Conservation (phyloP, 92 coral and sea anemone genomes). For the Bergia puertoricense region DNA sequence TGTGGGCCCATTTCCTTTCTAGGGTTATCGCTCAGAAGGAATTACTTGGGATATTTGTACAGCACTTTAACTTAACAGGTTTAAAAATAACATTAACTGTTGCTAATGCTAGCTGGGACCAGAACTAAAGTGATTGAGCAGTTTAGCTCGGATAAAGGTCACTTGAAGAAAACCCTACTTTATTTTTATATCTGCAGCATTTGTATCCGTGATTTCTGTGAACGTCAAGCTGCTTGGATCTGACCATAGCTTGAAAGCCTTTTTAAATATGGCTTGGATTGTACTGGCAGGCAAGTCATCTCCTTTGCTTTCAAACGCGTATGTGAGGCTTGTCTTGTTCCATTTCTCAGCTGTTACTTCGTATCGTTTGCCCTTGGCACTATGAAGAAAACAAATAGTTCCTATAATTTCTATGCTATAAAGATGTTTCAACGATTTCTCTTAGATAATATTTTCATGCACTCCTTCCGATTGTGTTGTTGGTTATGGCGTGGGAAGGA, state of each 20-base stretch:
- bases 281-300: conserved; percentile 50
- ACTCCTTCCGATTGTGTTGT: not conserved
- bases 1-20: no score
- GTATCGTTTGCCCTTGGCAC: conserved; percentile 52
- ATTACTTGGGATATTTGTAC: no score
- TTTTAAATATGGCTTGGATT: conserved; percentile 48
- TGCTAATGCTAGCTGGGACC: no score
- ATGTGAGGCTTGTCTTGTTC: conserved; percentile 62
- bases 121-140: no score
- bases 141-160: no score
- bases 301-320: conserved; percentile 67
- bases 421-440: no score
- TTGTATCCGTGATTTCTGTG: conserved; percentile 28
- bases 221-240: conserved; percentile 59
- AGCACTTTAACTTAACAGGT: no score
- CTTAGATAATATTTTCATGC: not conserved
- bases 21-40: no score
- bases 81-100: no score
- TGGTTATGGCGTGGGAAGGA: no score
- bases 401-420: no score
- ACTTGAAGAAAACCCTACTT: conserved; percentile 39
- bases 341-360: conserved; percentile 53
- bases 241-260: conserved; percentile 79
- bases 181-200: conserved; percentile 61
- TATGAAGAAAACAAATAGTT: not conserved